A percentile compares a stretch with the other conserved stretches of the same genome.
Conservation (phyloP, 64 coral and sea anemone genomes). For the Montipora efflorescens region DNA sequence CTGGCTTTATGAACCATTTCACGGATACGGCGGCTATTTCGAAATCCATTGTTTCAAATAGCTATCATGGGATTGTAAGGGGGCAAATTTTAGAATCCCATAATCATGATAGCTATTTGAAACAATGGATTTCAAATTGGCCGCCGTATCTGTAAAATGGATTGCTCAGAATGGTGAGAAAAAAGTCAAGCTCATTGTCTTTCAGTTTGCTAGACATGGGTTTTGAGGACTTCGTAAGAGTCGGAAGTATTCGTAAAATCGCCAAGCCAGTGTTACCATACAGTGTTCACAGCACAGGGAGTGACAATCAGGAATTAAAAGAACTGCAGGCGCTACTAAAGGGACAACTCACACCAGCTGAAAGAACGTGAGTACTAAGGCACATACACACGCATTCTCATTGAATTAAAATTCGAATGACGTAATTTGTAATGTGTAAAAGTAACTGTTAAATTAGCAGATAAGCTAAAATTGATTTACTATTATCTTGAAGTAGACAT, state of each 20-base stretch:
- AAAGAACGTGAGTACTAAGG: conserved; percentile 73
- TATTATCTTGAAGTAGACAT: too few relatives aligned
- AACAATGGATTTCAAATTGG: too few relatives aligned
- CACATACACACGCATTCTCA: background rate
- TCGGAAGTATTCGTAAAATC: conserved; percentile 95
- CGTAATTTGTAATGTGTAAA: too few relatives aligned
- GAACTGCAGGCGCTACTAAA: conserved; percentile 89
- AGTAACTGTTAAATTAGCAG: too few relatives aligned
- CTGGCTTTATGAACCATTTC: too few relatives aligned
- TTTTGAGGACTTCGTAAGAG: conserved; percentile 94
- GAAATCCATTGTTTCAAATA: too few relatives aligned
- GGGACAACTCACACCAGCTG: conserved; percentile 69
- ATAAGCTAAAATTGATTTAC: too few relatives aligned
- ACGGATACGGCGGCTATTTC: too few relatives aligned
- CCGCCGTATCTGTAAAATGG: too few relatives aligned
- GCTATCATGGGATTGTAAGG: too few relatives aligned
- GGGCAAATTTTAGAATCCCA: too few relatives aligned
- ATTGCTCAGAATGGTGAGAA: background rate
- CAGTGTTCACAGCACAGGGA: conserved; percentile 90
- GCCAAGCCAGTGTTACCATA: conserved; percentile 90
- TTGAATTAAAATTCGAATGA: background rate
- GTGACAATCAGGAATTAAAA: conserved; percentile 78
- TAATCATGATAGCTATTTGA: too few relatives aligned
- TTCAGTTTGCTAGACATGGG: conserved; percentile 87
- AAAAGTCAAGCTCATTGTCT: background rate